phyloP scores from a whole-genome alignment of 2,888 invertebrate species.

The Drosophila ezoana region DNA sequence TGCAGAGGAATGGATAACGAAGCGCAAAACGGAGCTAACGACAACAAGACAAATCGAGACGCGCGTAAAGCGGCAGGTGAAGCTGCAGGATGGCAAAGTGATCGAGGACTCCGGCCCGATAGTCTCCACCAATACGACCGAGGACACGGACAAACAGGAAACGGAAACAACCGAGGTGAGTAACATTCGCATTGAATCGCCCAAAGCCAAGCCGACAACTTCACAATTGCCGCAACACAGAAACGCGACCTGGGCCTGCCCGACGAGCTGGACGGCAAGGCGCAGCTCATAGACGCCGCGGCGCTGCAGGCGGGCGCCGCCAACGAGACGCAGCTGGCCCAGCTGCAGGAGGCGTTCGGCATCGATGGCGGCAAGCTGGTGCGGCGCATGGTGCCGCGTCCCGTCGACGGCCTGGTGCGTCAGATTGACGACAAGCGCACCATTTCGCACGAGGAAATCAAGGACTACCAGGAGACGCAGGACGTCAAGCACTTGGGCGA shows the following conservation, averaged over 20 bases:
- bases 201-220: too few species aligned
- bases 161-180: conserved; percentile 93
- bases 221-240: conserved; percentile 40
- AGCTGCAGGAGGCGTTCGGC: conserved; percentile 68
- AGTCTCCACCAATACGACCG: conserved; percentile 95
- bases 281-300: conserved; percentile 62
- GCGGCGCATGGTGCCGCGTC: conserved; percentile 87
- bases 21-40: conserved; percentile 94
- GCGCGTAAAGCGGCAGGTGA: conserved; percentile 94
- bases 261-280: conserved; percentile 68
- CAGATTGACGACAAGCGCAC: conserved; percentile 92
- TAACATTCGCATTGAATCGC: not conserved
- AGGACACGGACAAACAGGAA: conserved; percentile 95
- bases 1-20: conserved; percentile 96
- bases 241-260: conserved; percentile 83
- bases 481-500: conserved; percentile 93
- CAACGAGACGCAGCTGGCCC: conserved; percentile 66
- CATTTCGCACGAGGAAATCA: conserved; percentile 92
- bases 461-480: conserved; percentile 93
- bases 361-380: conserved; percentile 73
- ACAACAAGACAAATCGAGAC: conserved; percentile 96
- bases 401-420: conserved; percentile 90
- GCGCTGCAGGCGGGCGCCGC: conserved; percentile 61
- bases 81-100: conserved; percentile 95
- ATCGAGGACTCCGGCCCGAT: conserved; percentile 95